Base-by-base conservation (phyloP, 2,888 invertebrate species). In the Tachina lurida region DNA sequence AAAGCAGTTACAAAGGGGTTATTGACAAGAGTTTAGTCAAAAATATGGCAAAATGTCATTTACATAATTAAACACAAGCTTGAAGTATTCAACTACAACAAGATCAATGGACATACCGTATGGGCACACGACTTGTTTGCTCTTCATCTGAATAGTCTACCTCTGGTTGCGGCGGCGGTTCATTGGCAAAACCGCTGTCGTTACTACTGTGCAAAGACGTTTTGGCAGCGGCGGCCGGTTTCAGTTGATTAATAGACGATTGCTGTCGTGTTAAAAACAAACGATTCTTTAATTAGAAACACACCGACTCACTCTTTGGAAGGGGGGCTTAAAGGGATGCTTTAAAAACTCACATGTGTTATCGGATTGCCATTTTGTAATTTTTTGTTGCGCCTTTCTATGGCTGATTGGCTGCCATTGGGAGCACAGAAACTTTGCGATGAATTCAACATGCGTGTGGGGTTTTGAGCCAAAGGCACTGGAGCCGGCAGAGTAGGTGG, bases 71-170 rank as follows among this genome's bases (percentile, higher is more conserved):
- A n/a, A 45, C 3, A 43, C 13, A 54, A 8, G 0, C 12, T 15
- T 4, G 10, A 17, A 9, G 3, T 3, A n/a, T 39, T 52, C 68
- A 31, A 45, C 1, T 31, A 31, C 5, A 31, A 31, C 31, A 31
- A 31, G 31, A 31, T 15, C 0, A 15, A 31, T 3, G 0, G 79
- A 84, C 90, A 87, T 92, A 94, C 94, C 94, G 93, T 90, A 93
- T 93, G 71, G 94, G 93, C 87, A 94, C 92, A 89, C 94, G 94
- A 93, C 90, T 94, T 39, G 95, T 94, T 68, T 95, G 96, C 91
- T 97, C 97, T 93, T 97, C 97, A 91, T 97, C 97, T 73, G 97
- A 97, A 92, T 97, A 97, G 93, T 97, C 97, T 84, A 97, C 95
- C 93, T 97, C 97, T 31, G 97, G 97, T 90, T 97, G 97, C 41